Base-by-base conservation (phyloP, 1,140 invertebrate genomes). In the Heliconius hewitsoni region DNA sequence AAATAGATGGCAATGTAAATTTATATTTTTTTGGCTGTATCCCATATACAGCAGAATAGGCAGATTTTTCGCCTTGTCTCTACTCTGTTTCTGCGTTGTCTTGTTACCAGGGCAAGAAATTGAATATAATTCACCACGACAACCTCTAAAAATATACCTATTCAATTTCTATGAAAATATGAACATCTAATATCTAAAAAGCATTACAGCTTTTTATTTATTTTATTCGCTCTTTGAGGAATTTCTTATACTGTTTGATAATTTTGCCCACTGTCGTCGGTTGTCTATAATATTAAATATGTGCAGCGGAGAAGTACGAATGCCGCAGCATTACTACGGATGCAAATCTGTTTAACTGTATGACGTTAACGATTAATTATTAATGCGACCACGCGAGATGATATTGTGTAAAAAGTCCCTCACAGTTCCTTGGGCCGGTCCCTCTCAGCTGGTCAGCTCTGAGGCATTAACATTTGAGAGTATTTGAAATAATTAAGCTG, bases 321-420 rank as follows among this genome's bases (percentile, higher is more conserved):
- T 66, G 72, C 55, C 76, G 27, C 66, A 34, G 71, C 71, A 78
- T 71, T 78, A 42, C 71, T 78, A 78, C 57, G 76, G 76, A 27
- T 78, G 71, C 76, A 78, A 73, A 78, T 78, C 76, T 73, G 27
- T 73, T 76, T 78, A 73, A 72, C 76, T 50, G 19, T 39, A 42
- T 78, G 71, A 60, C 71, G 71, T 78, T 73, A 39, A n/a, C 52
- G 34, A 73, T 78, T 78, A 78, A 78, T 52, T 78, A 78, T 27
- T 27, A 73, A 42, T 30, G 57, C 42, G 34, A n/a, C 57, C 74
- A 76, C n/a, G 72, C 72, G 72, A 73, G n/a, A 50, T 73, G 60
- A 66, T 66, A 30, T 75, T n/a, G 52, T 77, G 34, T 37, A 37
- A 37, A 46, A 46, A 46, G 13, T 46, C 13, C 13, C 13, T 46